Evolutionary conservation across 2,888 invertebrate species (phyloP), one percentile per base, ranked within the genome.

Genomic region (Mesorhabditis sp.): DNA sequence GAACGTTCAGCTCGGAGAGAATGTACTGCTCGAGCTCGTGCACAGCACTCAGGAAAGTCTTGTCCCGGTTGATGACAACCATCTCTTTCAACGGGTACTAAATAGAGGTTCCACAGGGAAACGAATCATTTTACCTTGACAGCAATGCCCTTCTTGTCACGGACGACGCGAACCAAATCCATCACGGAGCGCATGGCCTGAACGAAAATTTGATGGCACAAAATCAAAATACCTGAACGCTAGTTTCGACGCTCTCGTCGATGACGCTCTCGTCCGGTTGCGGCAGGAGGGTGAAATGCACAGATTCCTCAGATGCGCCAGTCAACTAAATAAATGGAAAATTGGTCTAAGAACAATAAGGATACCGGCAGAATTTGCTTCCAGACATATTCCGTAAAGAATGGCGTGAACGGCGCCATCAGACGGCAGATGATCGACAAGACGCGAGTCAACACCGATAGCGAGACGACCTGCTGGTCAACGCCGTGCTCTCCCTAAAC

Each of bases 371-470:
- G 90, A 75, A 98, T 87, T 70, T 92, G 92, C 87, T 94, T 93
- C 87, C 93, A 98, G 91, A 98, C 94, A 72, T 92, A 90, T 87
- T 98, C 98, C 0, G 94, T 92, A 68, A 98, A 89, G 87, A 93
- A 99, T 0, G 98, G 98, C 0, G 95, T 94, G 87, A 97, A 97
- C 0, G 98, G 95, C 1, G 97, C 93, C 93, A 98, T 96, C 82
- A 96, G 91, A 80, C 92, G 90, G 0, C 92, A 90, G 91, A 98
- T 93, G 68, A 92, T 91, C 83, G 91, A 92, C 45, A 98, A 88
- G 0, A 97, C 93, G 80, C 91, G 90, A 86, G 92, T 95, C 6
- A 98, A 89, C 0, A 96, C 94, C 78, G 92, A 91, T 69, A 98
- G 87, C 0, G 96, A 93, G 70, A 91, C 89, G 73, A 91, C 90